Percentiles rank a stretch among this genome's conserved stretches.
Conservation (phyloP, 2,113 vertebrate species). For the Vidua chalybeata region DNA sequence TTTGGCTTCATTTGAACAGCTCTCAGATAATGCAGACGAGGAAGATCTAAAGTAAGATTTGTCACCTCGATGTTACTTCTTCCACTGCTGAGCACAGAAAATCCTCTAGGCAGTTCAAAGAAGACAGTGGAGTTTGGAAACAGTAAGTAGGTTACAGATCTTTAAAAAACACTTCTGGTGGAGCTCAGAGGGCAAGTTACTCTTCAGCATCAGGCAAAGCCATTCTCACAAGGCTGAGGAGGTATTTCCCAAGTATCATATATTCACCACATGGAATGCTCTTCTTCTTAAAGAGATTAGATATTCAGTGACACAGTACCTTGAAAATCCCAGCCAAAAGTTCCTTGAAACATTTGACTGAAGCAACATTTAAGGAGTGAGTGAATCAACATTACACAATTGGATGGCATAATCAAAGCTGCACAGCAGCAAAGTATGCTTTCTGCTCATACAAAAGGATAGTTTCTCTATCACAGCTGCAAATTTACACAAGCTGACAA, state of each 20-base stretch:
- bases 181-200: neutral
- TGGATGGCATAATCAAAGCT: neutral
- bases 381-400: neutral
- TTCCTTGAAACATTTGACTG: neutral
- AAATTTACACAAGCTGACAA: neutral
- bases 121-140: neutral
- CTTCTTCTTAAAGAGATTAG: neutral
- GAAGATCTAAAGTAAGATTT: neutral
- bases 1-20: neutral
- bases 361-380: neutral
- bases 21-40: neutral
- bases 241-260: neutral
- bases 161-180: neutral
- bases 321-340: neutral
- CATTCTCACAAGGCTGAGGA: neutral
- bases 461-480: neutral
- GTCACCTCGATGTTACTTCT: neutral
- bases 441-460: neutral
- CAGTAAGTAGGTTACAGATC: neutral
- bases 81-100: neutral
- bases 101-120: neutral
- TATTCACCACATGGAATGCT: neutral
- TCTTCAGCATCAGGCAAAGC: neutral
- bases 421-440: neutral
- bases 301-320: neutral